Evolutionary conservation across 2,113 vertebrate species (phyloP), one percentile per base, ranked within the genome.

Genomic region (Porphyrio hochstetteri): DNA sequence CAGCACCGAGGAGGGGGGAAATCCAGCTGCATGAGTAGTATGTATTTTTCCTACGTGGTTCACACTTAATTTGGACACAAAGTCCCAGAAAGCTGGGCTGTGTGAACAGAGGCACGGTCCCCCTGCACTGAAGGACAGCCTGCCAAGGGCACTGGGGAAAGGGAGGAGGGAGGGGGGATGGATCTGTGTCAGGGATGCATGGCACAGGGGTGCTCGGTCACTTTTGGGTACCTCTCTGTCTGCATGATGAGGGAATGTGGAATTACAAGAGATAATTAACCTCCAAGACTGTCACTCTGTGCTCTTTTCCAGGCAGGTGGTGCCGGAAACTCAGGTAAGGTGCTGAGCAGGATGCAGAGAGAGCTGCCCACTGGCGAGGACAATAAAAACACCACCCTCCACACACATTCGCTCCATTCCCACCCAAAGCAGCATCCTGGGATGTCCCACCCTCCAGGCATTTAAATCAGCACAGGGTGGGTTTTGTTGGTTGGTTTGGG

Each of bases 11-110:
- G 40, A 82, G 82, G 33, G 64, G 64, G 60, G 68, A 53, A 86
- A 75, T 33, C 68, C 74, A 89, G 84, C 81, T 93, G 83, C 1
- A 2, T 71, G 93, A 53, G 12, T 0, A n/a, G 23, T 28, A 31
- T 48, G 42, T 90, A 21, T 91, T 93, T 96, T 93, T 94, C 92
- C 92, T 90, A 40, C 10, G 4, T 55, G 3, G 82, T 79, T 96
- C 92, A 61, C 77, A 86, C 93, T 74, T 88, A 35, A 86, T 71
- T 86, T 75, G 80, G 80, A 93, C 81, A 83, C 59, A 74, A 88
- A 69, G 50, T 72, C 78, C 75, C 38, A 44, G 59, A 72, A 87
- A 82, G 35, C 4, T 4, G 2, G 83, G 75, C 75, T 55, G 28
- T 2, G 55, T 3, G 63, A 92, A 70, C 4, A 5, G 44, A 59